A percentile compares a stretch with the other conserved stretches of the same genome.
phyloP scores from a whole-genome alignment of 2,888 invertebrate genomes.

The Chymomyza procnemis region DNA sequence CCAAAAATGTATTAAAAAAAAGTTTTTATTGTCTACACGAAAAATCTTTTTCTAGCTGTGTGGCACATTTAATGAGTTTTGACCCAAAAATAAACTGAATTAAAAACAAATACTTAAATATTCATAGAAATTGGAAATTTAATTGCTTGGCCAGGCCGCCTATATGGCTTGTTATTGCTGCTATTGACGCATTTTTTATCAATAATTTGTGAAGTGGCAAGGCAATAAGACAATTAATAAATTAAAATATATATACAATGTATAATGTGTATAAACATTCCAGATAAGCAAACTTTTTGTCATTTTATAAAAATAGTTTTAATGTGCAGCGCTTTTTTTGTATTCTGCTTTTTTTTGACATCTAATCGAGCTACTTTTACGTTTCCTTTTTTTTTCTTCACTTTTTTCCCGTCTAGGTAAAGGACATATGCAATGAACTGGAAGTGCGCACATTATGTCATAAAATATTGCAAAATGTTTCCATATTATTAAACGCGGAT shows the following conservation, averaged over 20 bases:
- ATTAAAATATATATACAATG: neutral
- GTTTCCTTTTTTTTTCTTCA: neutral
- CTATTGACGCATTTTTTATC: neutral
- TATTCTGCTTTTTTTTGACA: too few relatives aligned
- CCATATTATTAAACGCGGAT: conserved; percentile 93
- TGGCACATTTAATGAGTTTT: neutral
- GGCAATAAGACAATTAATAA: neutral
- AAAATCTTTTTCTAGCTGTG: too few relatives aligned
- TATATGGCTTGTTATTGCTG: neutral
- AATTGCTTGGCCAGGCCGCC: neutral
- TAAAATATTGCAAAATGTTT: conserved; percentile 97
- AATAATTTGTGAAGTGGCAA: neutral
- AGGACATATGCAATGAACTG: conserved; percentile 97
- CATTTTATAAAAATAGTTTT: neutral
- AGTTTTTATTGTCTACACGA: too few relatives aligned
- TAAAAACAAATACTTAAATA: neutral
- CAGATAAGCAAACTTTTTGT: neutral
- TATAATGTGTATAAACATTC: neutral
- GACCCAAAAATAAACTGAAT: too few relatives aligned
- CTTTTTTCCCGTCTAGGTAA: conserved; percentile 81
- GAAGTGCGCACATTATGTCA: conserved; percentile 95
- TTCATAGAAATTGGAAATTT: neutral
- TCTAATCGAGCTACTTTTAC: neutral
- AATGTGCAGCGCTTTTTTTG: neutral
- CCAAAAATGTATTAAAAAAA: too few relatives aligned